These are phyloP conservation scores for Entomyzon cyanotis DNA, from an alignment of 2,113 vertebrate genomes.

Conservation along the genomic window DNA sequence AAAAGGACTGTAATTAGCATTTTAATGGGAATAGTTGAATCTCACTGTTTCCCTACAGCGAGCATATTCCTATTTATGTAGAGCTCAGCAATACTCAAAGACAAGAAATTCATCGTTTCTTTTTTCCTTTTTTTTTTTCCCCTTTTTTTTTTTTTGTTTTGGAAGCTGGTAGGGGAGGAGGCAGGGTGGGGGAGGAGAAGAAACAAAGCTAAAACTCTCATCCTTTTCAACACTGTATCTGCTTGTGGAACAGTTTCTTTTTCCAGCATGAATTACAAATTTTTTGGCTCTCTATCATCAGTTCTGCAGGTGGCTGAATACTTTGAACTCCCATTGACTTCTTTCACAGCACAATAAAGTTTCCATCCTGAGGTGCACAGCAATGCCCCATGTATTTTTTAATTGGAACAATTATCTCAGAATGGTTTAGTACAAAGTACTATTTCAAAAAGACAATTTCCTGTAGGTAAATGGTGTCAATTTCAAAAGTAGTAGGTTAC, in stretches of 20 bases:
- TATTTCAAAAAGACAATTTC: slow-evolving; percentile 54
- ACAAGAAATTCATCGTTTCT: neutral
- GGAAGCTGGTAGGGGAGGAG: neutral
- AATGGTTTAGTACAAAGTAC: neutral
- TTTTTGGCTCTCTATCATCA: slow-evolving; percentile 29
- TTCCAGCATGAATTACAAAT: neutral
- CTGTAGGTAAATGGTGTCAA: slow-evolving; percentile 49
- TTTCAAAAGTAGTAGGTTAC: slow-evolving; percentile 48
- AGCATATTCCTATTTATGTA: slow-evolving; percentile 31
- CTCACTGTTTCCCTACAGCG: slow-evolving; percentile 1
- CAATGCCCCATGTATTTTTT: slow-evolving; percentile 45
- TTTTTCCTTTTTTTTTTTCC: neutral
- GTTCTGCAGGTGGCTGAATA: slow-evolving; percentile 57
- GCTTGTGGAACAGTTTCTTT: neutral
- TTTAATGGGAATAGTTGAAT: slow-evolving; percentile 56
- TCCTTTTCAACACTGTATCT: neutral
- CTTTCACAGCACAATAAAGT: slow-evolving; percentile 33
- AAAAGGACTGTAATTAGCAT: slow-evolving; percentile 52
- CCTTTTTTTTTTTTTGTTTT: neutral
- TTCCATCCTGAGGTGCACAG: slow-evolving; percentile 38
- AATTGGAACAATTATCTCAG: slow-evolving; percentile 61
- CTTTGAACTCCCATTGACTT: slow-evolving; percentile 50
- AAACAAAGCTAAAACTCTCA: neutral
- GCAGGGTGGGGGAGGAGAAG: neutral
- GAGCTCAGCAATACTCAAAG: slow-evolving; percentile 53